Evolutionary conservation across 2,797 vertebrate genomes (phyloP).

Genomic region (Eulemur coronatus): DNA sequence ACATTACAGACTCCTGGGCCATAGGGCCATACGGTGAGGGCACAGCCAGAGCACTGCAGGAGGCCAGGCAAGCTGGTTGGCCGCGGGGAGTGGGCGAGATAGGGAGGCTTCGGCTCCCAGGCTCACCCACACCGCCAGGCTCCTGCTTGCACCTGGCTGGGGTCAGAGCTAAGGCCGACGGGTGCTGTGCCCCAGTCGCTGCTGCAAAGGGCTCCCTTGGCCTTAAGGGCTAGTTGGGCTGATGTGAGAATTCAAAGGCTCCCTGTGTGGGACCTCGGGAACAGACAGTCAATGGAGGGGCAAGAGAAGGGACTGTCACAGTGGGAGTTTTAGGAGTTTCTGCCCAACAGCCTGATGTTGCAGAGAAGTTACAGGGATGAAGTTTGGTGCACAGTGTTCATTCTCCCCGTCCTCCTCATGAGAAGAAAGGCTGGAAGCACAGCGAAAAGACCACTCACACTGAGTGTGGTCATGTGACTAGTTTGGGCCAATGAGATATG

Average conservation of each 20-base stretch:
- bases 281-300: not conserved
- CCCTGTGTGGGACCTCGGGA: not conserved
- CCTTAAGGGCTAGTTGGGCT: not conserved
- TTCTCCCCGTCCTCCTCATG: no score
- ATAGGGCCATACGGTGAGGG: fast-evolving
- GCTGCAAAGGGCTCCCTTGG: no score
- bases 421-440: not conserved
- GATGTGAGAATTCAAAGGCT: not conserved
- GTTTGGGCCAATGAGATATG: no score
- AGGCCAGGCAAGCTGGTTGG: no score
- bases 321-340: not conserved
- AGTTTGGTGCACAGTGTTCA: fast-evolving
- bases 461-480: no score
- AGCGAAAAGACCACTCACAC: fast-evolving
- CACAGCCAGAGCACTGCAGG: not conserved
- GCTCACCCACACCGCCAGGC: no score
- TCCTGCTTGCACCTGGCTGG: fast-evolving
- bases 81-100: not conserved
- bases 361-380: not conserved
- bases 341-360: not conserved
- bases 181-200: not conserved
- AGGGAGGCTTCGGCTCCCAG: no score
- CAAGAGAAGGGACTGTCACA: not conserved
- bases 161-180: not conserved
- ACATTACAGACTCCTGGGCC: not conserved